Evolutionary conservation across 1,140 invertebrate species (phyloP), one percentile per base, ranked within the genome.

Genomic region (Drosophila biarmipes): DNA sequence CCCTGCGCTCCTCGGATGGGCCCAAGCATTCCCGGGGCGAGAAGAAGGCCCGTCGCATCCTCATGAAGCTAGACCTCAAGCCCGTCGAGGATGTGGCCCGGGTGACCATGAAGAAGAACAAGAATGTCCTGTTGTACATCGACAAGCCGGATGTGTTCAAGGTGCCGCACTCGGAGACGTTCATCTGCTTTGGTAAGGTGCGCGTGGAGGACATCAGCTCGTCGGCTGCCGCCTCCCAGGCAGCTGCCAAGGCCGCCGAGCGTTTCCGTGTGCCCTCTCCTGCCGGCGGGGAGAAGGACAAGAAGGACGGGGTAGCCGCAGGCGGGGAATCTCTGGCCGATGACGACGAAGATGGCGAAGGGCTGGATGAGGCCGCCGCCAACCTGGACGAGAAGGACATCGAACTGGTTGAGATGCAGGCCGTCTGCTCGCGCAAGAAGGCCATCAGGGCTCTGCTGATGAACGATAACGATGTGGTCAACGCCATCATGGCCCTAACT

Each of bases 401-500:
- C 15, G 80, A 89, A 6, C 48, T 89, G 46, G 84, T 89, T 4
- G 63, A 71, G 40, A 74, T 85, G 80, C 84, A 89, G 61, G 48
- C 84, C 12, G 14, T 14, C 10, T 85, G 79, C 21, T 51, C 85
- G 1, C 85, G 84, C 52, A 40, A 54, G 2, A 72, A 52, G 57
- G 84, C 84, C 21, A 56, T 89, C 34, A 80, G 67, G 27, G 85
- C 84, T 0, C 46, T 89, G 46, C 12, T 78, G 12, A 49, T 62
- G 54, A 73, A 90, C 51, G 74, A 74, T 0, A 77, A 66, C 42
- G 84, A 89, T 42, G 76, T 89, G 24, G 85, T 89, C 48, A 89
- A 89, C 49, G 85, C 84, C 59, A 89, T 89, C 10, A 89, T 89
- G 84, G 80, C 54, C 1, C 17, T 89, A 2, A 90, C 84, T 8